Conservation (phyloP, 64 coral and sea anemone genomes). For the Dendronephthya gigantea region DNA sequence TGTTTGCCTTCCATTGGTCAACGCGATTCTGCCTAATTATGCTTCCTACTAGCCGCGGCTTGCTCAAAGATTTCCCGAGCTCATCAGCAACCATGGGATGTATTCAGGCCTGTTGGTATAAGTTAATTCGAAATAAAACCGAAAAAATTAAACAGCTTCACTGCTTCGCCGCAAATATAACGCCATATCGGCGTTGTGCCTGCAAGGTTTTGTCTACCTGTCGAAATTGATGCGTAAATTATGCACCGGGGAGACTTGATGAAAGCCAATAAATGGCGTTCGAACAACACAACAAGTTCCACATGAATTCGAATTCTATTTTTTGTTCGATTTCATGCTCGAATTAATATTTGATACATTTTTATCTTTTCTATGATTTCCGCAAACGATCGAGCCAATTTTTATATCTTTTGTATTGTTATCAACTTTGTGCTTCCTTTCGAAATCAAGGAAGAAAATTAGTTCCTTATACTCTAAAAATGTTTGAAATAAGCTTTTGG, state of each 20-base stretch:
- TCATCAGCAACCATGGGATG: neutral
- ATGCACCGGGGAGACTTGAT: no score
- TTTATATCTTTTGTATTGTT: no score
- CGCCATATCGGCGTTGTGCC: neutral
- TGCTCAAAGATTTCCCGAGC: neutral
- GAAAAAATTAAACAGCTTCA: neutral
- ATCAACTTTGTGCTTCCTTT: no score
- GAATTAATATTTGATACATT: no score
- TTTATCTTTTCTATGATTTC: no score
- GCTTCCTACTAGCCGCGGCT: neutral
- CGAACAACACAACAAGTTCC: no score
- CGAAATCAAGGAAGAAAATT: neutral
- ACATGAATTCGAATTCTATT: no score
- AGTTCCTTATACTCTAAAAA: neutral
- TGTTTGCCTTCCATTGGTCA: neutral
- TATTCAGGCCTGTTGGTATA: neutral
- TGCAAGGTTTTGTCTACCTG: neutral
- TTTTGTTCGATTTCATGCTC: no score
- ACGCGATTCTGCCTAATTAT: neutral
- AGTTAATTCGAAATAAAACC: neutral
- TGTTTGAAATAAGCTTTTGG: neutral
- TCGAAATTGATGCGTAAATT: no score
- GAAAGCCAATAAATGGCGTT: neutral
- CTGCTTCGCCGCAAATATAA: neutral
- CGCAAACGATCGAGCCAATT: no score